Evolutionary conservation across 2,797 vertebrate genomes (phyloP).

Genomic region (Ibycter americanus): DNA sequence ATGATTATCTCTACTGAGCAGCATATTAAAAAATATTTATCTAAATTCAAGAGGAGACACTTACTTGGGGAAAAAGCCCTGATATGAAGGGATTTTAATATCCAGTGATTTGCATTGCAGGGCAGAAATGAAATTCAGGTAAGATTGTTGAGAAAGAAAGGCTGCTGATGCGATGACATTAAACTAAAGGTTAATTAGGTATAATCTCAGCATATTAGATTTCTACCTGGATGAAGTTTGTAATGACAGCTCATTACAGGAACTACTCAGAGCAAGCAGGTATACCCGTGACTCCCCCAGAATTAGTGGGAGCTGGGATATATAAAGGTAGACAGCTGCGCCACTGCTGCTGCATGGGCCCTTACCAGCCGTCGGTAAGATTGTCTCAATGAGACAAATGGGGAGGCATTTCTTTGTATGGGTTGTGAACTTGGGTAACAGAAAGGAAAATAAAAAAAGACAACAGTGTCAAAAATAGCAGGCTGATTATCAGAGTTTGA

Average conservation of each 20-base stretch:
- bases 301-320: background rate
- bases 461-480: background rate
- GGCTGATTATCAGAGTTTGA: background rate
- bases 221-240: background rate
- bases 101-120: background rate
- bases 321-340: background rate
- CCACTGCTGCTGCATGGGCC: background rate
- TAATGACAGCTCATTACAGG: background rate
- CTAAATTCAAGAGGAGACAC: background rate
- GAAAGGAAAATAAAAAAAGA: background rate
- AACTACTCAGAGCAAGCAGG: background rate
- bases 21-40: background rate
- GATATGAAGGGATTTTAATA: background rate
- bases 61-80: background rate
- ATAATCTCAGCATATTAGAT: background rate
- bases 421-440: background rate
- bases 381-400: background rate
- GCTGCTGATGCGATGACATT: background rate
- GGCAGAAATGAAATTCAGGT: background rate
- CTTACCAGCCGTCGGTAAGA: background rate
- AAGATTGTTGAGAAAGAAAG: background rate
- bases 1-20: background rate
- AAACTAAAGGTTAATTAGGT: background rate
- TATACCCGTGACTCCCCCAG: background rate
- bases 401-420: background rate